A percentile compares a stretch with the other conserved stretches of the same genome.
Conservation (phyloP, 2,797 vertebrate species). For the Clamator glandarius region DNA sequence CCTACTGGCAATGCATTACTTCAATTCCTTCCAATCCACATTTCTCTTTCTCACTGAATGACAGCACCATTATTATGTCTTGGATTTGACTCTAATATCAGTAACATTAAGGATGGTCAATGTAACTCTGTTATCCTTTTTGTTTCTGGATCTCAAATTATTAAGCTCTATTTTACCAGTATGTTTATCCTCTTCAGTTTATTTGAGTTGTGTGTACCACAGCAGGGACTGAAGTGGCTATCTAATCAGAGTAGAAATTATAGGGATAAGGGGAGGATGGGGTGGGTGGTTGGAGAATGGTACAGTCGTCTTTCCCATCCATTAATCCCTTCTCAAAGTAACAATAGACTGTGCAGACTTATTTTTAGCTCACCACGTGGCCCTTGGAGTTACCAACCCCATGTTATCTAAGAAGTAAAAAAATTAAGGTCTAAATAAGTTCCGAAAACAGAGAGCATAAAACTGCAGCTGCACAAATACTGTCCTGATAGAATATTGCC, state of each 20-base stretch:
- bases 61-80: not conserved
- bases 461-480: not conserved
- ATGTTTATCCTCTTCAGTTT: conserved; percentile 55
- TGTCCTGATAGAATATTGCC: not conserved
- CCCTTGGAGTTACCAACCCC: not conserved
- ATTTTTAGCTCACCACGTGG: not conserved
- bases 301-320: not conserved
- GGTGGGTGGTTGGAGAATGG: conserved; percentile 61
- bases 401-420: too few relatives aligned
- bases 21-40: not conserved
- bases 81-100: conserved; percentile 28
- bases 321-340: not conserved
- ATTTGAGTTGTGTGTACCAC: conserved; percentile 68
- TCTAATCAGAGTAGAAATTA: conserved; percentile 66
- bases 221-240: conserved; percentile 39
- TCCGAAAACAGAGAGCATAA: not conserved
- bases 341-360: not conserved
- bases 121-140: conserved; percentile 40
- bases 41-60: not conserved
- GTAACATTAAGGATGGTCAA: not conserved
- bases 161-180: conserved; percentile 59
- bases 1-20: not conserved
- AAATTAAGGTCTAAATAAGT: not conserved
- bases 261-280: not conserved
- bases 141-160: conserved; percentile 74